Evolutionary conservation across 2,888 invertebrate species (phyloP).

Genomic region (Bruchidius siliquastri): DNA sequence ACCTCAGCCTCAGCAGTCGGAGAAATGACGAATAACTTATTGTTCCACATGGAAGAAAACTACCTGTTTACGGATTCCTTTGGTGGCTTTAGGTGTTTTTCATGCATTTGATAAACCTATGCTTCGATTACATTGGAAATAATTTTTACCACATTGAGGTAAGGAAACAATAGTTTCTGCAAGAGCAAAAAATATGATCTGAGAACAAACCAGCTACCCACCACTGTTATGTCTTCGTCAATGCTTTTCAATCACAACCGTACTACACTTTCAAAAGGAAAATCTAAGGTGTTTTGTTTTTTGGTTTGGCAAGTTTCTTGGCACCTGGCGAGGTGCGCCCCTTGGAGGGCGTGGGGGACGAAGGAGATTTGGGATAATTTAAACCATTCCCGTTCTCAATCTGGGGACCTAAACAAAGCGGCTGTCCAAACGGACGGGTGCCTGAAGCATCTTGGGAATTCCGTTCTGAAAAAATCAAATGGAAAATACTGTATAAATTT

Average conservation of each 20-base stretch:
- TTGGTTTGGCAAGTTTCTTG: slow-evolving; percentile 25
- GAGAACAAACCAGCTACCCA: background rate
- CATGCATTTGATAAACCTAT: too few species aligned
- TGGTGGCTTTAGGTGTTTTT: too few species aligned
- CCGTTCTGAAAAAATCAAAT: slow-evolving; percentile 38
- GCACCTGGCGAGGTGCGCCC: slow-evolving; percentile 29
- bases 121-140: too few species aligned
- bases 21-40: too few species aligned
- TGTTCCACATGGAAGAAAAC: too few species aligned
- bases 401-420: slow-evolving; percentile 59
- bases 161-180: background rate
- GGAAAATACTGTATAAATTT: background rate
- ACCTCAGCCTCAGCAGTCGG: too few species aligned
- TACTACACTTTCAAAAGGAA: background rate
- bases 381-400: slow-evolving; percentile 45
- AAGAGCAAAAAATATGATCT: background rate
- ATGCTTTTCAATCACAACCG: background rate
- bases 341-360: slow-evolving; percentile 42
- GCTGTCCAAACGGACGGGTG: slow-evolving; percentile 60
- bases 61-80: too few species aligned
- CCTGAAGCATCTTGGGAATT: slow-evolving; percentile 46
- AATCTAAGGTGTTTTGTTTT: slow-evolving; percentile 11
- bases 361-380: slow-evolving; percentile 31
- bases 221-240: background rate
- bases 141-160: too few species aligned